These are phyloP conservation scores for Nerophis lumbriciformis DNA, from an alignment of 2,113 vertebrate species.

Conservation along the genomic window DNA sequence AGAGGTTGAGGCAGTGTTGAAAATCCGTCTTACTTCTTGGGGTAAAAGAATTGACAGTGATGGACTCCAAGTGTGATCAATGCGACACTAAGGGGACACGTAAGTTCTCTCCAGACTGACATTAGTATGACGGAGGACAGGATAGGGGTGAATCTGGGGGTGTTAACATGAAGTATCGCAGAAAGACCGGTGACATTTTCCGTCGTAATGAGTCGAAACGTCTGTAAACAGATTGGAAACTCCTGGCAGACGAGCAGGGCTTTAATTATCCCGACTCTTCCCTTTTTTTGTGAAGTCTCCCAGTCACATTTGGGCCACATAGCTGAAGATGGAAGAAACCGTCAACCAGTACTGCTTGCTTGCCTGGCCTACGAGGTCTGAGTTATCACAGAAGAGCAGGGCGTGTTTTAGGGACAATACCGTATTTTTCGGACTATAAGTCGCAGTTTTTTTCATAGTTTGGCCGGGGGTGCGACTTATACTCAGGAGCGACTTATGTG, in stretches of 20 bases:
- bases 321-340: too few relatives aligned
- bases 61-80: constrained; percentile 2
- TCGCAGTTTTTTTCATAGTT: too few relatives aligned
- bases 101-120: constrained; percentile 7
- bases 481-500: too few relatives aligned
- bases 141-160: not conserved
- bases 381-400: too few relatives aligned
- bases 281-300: not conserved
- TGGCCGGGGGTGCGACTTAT: too few relatives aligned
- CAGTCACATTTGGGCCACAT: too few relatives aligned
- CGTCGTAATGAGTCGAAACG: constrained; percentile 47
- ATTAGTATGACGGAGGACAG: constrained; percentile 3
- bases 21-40: not conserved
- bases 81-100: constrained; percentile 13
- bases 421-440: too few relatives aligned
- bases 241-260: constrained; percentile 41
- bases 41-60: not conserved
- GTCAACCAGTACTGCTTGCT: constrained; percentile 1
- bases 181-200: constrained; percentile 16
- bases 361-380: constrained; percentile 5
- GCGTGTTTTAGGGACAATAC: too few relatives aligned
- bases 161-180: constrained; percentile 14
- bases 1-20: not conserved
- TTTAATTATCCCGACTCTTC: constrained; percentile 47
- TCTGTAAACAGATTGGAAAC: constrained; percentile 51